Conservation (phyloP, 1,140 invertebrate genomes). For the Stegodyphus mimosarum region DNA sequence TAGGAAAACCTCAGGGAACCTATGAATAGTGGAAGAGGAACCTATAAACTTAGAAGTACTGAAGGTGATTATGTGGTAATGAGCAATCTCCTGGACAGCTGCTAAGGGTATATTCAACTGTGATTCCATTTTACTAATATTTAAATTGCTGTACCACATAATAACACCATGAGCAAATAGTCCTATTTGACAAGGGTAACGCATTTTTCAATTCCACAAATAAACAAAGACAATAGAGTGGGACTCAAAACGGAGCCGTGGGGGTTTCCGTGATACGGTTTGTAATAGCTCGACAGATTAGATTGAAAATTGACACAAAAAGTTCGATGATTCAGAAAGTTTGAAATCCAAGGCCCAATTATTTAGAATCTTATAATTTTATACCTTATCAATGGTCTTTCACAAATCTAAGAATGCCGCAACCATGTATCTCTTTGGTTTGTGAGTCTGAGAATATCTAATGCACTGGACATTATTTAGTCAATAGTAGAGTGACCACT, state of each 20-base stretch:
- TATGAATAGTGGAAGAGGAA: background rate
- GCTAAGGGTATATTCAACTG: background rate
- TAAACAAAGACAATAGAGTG: background rate
- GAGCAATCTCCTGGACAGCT: background rate
- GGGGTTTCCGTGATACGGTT: too few species aligned
- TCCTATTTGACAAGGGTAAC: background rate
- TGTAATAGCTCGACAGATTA: too few species aligned
- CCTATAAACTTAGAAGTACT: background rate
- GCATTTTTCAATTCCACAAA: background rate
- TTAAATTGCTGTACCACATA: background rate
- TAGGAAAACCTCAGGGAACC: background rate
- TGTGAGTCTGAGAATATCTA: background rate
- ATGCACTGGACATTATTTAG: background rate
- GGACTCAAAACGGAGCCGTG: background rate
- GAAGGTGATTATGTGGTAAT: background rate
- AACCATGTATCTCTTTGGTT: background rate
- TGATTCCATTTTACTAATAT: background rate
- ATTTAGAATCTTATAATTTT: background rate
- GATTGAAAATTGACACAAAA: too few species aligned
- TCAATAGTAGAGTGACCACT: background rate
- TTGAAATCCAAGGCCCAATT: too few species aligned
- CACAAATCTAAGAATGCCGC: background rate
- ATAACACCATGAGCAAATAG: background rate
- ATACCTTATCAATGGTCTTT: background rate
- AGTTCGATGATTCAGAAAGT: too few species aligned